Evolutionary conservation across 2,888 invertebrate species (phyloP), one percentile per base, ranked within the genome.

Genomic region (Drymonia ruficornis): DNA sequence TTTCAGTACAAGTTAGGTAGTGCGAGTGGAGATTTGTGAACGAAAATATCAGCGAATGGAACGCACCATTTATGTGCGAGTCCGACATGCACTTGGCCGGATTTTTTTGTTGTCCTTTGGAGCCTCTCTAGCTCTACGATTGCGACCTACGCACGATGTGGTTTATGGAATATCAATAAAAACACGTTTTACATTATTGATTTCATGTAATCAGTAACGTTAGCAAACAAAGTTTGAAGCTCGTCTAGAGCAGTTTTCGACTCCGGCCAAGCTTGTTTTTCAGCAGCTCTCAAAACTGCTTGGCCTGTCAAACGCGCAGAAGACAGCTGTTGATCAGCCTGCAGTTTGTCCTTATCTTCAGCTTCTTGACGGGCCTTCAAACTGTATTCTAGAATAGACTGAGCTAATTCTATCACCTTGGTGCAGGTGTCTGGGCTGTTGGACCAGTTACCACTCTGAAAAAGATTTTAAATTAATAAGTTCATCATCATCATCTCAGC

Each of bases 361-460:
- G 89, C 83, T 9, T 90, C 89, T 44, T 90, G 83, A 1, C 87
- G 79, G 1, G 94, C 94, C 57, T 93, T 91, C 40, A 95, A 72
- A 56, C 95, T 94, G 29, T 89, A 85, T 59, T 95, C 93, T 13
- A 95, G 93, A 18, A 96, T 83, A 49, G 93, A 89, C 18, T 86
- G 81, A 42, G 95, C 94, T 9, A 96, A 79, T 50, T 94, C 84
- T 13, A 96, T 81, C 0, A 96, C 95, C 75, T 94, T 94, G 56
- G 93, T 84, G 70, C 95, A 95, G 5, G 93, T 91, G 0, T 92
- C 90, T 0, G 94, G 91, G 64, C 93, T 93, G 56, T 93, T 93
- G 1, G 93, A 83, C 94, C 95, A 95, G 59, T 78, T 85, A 18
- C 87, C 88, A 56, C 44, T 86, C 93, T 93, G 75, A 36, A 85